Evolutionary conservation across 2,797 vertebrate species (phyloP).

Genomic region (Microctenopoma stevenorrisi): DNA sequence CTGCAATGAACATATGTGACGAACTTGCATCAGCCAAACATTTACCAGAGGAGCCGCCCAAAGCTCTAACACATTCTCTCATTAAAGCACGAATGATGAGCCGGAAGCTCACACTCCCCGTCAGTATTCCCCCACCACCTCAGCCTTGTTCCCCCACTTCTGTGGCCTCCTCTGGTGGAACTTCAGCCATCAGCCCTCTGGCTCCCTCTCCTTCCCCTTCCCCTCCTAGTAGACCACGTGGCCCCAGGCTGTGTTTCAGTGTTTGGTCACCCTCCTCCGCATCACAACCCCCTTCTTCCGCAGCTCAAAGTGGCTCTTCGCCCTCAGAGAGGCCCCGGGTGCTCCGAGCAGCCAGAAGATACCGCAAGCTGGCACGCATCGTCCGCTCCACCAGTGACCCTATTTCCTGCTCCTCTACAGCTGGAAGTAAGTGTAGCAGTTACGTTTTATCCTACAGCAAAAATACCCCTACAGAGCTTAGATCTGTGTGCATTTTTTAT

Average conservation of each 20-base stretch:
- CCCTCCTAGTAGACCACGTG: slow-evolving; percentile 74
- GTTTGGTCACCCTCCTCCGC: slow-evolving; percentile 83
- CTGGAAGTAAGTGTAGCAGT: slow-evolving; percentile 84
- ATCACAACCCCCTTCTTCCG: slow-evolving; percentile 80
- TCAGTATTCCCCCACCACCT: slow-evolving; percentile 74
- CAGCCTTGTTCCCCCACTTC: slow-evolving; percentile 80
- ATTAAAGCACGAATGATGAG: slow-evolving; percentile 79
- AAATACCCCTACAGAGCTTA: background rate
- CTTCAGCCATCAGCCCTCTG: slow-evolving; percentile 74
- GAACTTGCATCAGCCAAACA: slow-evolving; percentile 81
- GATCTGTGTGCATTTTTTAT: slow-evolving; percentile 10
- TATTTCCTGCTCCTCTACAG: slow-evolving; percentile 83
- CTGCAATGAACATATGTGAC: slow-evolving; percentile 72
- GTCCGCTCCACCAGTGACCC: slow-evolving; percentile 96
- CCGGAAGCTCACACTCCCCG: slow-evolving; percentile 80
- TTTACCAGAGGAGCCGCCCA: slow-evolving; percentile 75
- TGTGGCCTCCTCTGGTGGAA: slow-evolving; percentile 74
- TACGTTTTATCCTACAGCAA: background rate
- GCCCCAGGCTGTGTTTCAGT: slow-evolving; percentile 87
- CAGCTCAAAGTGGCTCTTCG: slow-evolving; percentile 70
- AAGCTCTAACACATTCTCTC: slow-evolving; percentile 64
- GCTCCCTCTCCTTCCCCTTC: slow-evolving; percentile 77
- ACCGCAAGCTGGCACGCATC: slow-evolving; percentile 84
- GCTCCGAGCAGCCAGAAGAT: slow-evolving; percentile 70
- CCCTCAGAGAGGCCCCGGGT: slow-evolving; percentile 66